Evolutionary conservation across 2,888 invertebrate genomes (phyloP), one percentile per base, ranked within the genome.

Genomic region (Silvanus unidentatus): DNA sequence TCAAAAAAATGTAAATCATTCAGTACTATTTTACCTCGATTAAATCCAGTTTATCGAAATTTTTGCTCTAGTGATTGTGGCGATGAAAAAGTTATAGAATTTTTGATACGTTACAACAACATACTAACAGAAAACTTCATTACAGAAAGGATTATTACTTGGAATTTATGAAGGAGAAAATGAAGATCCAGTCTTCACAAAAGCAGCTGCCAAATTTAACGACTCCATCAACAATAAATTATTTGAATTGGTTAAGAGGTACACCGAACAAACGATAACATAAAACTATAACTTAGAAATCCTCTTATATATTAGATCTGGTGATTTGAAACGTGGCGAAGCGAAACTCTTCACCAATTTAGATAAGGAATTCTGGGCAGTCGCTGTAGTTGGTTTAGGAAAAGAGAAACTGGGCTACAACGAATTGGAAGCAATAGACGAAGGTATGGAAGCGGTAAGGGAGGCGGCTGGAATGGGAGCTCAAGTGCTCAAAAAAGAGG

Each of bases 361-460:
- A 36, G 78, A 79, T 52, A 62, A 70, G 2, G 78, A 79, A 42
- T 81, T 74, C 56, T 73, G 75, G 55, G 72, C 78, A 2, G 74
- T 87, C 0, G 82, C 83, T 2, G 76, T 87, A 2, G 82, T 85
- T 45, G 82, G 84, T 13, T 67, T 88, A 8, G 87, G 87, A 1
- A 75, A 75, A 41, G 75, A 77, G 48, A 75, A 76, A 32, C 73
- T 74, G 38, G 80, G 78, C 6, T 77, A 78, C 55, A 80, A 84
- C 66, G 78, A 81, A 46, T 62, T 76, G 41, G 88, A 88, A 66
- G 79, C 80, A 52, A 66, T 84, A 28, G 80, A 87, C 52, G 81
- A 83, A 63, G 80, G 79, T 38, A 76, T 78, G 67, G 87, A 88
- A 64, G 80, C 79, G 59, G 75, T 84, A 11, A 73, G 88, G 32